phyloP scores from a whole-genome alignment of 2,888 invertebrate genomes.

The Meganola albula region DNA sequence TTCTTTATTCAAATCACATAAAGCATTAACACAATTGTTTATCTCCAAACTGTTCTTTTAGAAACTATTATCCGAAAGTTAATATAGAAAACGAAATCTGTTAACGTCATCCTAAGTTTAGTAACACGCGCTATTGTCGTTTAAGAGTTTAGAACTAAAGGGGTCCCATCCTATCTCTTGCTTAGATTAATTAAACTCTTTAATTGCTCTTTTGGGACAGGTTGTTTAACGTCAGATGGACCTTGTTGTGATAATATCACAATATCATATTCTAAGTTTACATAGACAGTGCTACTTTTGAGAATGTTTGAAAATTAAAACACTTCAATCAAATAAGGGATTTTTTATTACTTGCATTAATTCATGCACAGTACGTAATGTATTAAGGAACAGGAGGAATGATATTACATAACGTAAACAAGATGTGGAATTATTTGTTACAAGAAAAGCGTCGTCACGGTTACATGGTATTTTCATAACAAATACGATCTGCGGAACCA shows the following conservation, averaged over 20 bases:
- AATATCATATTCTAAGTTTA: conserved; percentile 25
- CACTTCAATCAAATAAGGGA: too few species aligned
- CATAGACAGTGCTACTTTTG: too few species aligned
- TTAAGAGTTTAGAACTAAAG: conserved; percentile 23
- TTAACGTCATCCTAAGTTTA: conserved; percentile 17
- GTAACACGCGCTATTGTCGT: conserved; percentile 28
- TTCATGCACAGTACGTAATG: too few species aligned
- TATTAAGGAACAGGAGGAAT: too few species aligned
- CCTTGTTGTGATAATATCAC: conserved; percentile 26
- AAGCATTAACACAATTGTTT: conserved; percentile 22
- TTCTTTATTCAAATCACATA: conserved; percentile 17
- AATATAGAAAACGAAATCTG: conserved; percentile 27
- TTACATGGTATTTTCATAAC: conserved; percentile 30
- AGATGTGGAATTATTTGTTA: conserved; percentile 34
- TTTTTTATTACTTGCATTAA: too few species aligned
- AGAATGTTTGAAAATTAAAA: too few species aligned
- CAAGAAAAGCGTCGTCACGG: conserved; percentile 27
- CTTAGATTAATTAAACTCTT: conserved; percentile 32
- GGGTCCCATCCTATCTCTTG: too few species aligned
- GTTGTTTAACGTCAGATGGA: too few species aligned
- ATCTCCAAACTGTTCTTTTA: conserved; percentile 23
- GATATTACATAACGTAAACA: conserved; percentile 25
- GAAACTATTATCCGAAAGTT: conserved; percentile 20
- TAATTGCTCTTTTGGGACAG: conserved; percentile 27
- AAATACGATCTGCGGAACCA: conserved; percentile 32